Conservation (phyloP, 1,140 invertebrate genomes). For the Pachyrhynchus sulphureomaculatus region DNA sequence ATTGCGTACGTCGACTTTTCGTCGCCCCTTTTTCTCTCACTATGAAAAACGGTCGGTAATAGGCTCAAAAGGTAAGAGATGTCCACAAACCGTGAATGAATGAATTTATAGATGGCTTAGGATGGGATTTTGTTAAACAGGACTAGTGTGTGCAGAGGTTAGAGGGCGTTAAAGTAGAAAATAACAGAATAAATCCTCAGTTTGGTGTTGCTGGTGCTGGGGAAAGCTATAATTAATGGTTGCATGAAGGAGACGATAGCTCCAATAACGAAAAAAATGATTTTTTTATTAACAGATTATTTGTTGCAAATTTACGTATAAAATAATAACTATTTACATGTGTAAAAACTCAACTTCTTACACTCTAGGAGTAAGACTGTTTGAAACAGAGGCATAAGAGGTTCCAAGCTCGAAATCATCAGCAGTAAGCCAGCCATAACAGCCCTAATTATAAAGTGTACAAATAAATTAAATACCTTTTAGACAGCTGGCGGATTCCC, state of each 20-base stretch:
- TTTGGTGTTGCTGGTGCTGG: background rate
- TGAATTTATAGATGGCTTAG: conserved; percentile 2
- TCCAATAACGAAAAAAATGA: background rate
- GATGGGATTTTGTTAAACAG: background rate
- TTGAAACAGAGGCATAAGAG: no score
- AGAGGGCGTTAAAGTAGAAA: background rate
- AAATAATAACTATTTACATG: no score
- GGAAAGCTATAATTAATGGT: background rate
- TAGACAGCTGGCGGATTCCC: no score
- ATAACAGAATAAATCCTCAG: background rate
- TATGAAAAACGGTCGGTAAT: background rate
- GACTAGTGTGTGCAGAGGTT: background rate
- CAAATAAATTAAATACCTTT: no score
- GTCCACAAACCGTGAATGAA: background rate
- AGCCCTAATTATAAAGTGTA: no score
- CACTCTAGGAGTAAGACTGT: no score
- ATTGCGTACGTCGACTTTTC: no score
- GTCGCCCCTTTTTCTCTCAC: background rate
- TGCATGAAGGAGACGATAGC: background rate
- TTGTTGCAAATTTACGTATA: no score
- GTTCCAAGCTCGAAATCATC: no score
- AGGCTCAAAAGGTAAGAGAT: background rate
- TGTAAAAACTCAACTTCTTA: no score
- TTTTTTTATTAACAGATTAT: no score
- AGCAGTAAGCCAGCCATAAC: no score